Evolutionary conservation across 1,140 invertebrate genomes (phyloP).

Genomic region (Drosophila lacertosa): DNA sequence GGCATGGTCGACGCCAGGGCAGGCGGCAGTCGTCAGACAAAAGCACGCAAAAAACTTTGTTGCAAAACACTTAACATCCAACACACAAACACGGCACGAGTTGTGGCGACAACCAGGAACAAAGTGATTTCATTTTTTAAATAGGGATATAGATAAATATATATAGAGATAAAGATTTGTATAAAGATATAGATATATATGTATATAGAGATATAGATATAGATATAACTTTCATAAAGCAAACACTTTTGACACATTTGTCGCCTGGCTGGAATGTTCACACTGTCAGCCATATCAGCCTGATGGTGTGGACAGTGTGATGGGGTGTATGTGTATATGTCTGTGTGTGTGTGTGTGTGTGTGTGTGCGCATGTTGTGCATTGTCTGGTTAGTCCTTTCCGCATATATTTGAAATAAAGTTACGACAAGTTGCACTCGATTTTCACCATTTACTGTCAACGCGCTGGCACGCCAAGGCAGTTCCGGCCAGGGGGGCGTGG

Average conservation of each 20-base stretch:
- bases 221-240: neutral
- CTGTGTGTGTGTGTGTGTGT: conserved; percentile 29
- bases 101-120: conserved; percentile 18
- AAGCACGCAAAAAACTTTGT: conserved; percentile 77
- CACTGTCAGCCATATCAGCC: conserved; percentile 42
- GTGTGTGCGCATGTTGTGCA: conserved; percentile 56
- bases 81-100: conserved; percentile 24
- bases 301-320: too few relatives aligned
- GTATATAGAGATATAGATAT: neutral
- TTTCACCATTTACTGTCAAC: conserved; percentile 81
- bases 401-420: conserved; percentile 83
- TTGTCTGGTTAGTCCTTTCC: conserved; percentile 81
- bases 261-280: conserved; percentile 56
- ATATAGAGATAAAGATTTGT: neutral
- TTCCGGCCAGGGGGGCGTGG: neutral
- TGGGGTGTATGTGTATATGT: conserved; percentile 21
- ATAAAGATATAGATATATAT: neutral
- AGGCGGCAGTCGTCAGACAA: conserved; percentile 55
- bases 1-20: conserved; percentile 13
- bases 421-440: conserved; percentile 82
- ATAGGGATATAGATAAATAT: neutral
- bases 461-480: conserved; percentile 59
- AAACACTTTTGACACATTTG: conserved; percentile 26
- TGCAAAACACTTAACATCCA: conserved; percentile 73
- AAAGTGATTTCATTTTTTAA: conserved; percentile 17